Evolutionary conservation across 2,888 invertebrate genomes (phyloP), one percentile per base, ranked within the genome.

Genomic region (Toxonevra muliebris): DNA sequence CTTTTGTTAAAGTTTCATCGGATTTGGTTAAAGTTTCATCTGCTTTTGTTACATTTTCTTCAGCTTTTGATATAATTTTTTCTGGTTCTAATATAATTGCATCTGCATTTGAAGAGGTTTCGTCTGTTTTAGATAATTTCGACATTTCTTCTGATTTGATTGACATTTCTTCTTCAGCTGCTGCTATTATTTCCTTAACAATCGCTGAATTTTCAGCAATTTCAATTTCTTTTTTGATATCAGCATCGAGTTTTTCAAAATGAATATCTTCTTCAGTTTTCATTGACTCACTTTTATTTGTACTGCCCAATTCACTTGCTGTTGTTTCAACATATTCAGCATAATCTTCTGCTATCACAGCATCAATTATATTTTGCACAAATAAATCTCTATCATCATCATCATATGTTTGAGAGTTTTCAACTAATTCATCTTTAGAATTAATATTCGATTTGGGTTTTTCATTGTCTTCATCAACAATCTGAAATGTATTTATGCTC

Each of bases 401-500:
- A 12, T 58, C n/a, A 30, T 30, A 30, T 4, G 30, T 30, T 10
- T 20, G 42, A 42, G 13, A 54, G 9, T 54, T 41, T 19, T 54
- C 52, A 1, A 5, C 8, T 52, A 54, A 15, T 15, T 62, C 59
- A 40, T 61, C 61, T 42, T 50, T 13, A 1, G 55, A 15, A 3
- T 30, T 45, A 1, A 15, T 12, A 15, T 20, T 9, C 1, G 40
- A 13, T n/a, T 50, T 2, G n/a, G 10, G 11, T 12, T 59, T 17
- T 20, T 17, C 20, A 20, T 9, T 13, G 13, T 41, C 40, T 8
- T 54, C 19, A 54, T 20, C 54, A 54, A 54, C 2, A 19, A 65
- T 48, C 8, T 72, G 65, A 12, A 76, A 69, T 8, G 55, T 20
- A 55, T 72, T 69, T 2, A 77, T 66, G 20, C 59, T 73, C 30